Percentiles rank a stretch among this genome's conserved stretches.
These are phyloP conservation scores for Oryzias curvinotus DNA, from an alignment of 2,113 vertebrate genomes.

Conservation along the genomic window DNA sequence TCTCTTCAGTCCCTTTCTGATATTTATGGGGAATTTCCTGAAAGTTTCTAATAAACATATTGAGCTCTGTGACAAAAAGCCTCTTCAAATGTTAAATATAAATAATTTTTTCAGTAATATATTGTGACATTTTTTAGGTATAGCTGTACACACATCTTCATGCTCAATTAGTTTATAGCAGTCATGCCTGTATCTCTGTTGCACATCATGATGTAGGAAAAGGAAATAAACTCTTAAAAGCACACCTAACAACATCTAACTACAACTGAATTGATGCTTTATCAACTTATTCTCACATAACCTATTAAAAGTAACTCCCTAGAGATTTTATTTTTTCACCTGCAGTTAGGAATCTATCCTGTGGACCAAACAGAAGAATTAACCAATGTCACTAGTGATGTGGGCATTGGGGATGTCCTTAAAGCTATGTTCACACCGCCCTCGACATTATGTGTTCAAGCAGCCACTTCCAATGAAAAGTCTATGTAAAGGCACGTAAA, in stretches of 20 bases:
- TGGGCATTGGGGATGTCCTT: too few relatives aligned
- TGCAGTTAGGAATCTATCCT: too few relatives aligned
- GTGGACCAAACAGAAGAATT: too few relatives aligned
- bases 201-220: constrained; percentile 7
- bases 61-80: constrained; percentile 27
- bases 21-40: constrained; percentile 35
- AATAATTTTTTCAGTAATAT: background rate
- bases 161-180: background rate
- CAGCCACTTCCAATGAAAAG: too few relatives aligned
- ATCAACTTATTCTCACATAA: background rate
- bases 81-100: constrained; percentile 26
- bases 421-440: too few relatives aligned
- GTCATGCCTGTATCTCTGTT: background rate
- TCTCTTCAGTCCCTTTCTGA: background rate
- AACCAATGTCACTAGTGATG: too few relatives aligned
- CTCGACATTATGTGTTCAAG: too few relatives aligned
- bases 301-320: background rate
- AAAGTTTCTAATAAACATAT: constrained; percentile 32
- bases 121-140: background rate
- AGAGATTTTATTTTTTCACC: too few relatives aligned
- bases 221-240: constrained; percentile 21
- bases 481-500: too few relatives aligned
- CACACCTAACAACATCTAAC: background rate
- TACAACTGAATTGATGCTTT: background rate
- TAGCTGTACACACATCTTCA: background rate